These are phyloP conservation scores for Oophaga sylvatica DNA, from an alignment of 2,797 vertebrate genomes.

Conservation along the genomic window DNA sequence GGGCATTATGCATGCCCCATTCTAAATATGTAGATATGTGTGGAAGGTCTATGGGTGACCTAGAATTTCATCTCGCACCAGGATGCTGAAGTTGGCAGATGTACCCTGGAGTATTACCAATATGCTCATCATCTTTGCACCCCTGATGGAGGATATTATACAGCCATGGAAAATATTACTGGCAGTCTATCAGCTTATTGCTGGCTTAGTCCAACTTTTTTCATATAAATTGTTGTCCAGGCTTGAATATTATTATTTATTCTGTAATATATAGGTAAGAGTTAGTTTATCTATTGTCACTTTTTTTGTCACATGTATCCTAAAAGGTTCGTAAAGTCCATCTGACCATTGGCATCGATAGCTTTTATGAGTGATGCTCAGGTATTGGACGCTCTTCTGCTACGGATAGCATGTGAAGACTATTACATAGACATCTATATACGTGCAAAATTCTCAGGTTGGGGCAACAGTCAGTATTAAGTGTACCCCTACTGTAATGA, in stretches of 20 bases:
- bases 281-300: background rate
- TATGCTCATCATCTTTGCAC: background rate
- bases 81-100: background rate
- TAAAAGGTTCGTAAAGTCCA: background rate
- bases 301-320: background rate
- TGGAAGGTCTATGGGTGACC: background rate
- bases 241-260: conserved; percentile 16
- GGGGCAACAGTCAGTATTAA: conserved; percentile 32
- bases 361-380: conserved; percentile 1
- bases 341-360: background rate
- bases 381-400: background rate
- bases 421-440: conserved; percentile 2
- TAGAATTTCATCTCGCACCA: background rate
- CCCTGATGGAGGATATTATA: background rate
- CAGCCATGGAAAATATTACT: background rate
- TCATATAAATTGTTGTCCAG: background rate
- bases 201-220: background rate
- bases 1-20: background rate
- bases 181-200: background rate
- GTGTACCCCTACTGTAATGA: background rate
- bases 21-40: background rate
- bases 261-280: background rate
- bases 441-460: conserved; percentile 48
- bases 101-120: background rate
- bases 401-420: background rate